Evolutionary conservation across 2,113 vertebrate genomes (phyloP).

Genomic region (Crotalus horridus): DNA sequence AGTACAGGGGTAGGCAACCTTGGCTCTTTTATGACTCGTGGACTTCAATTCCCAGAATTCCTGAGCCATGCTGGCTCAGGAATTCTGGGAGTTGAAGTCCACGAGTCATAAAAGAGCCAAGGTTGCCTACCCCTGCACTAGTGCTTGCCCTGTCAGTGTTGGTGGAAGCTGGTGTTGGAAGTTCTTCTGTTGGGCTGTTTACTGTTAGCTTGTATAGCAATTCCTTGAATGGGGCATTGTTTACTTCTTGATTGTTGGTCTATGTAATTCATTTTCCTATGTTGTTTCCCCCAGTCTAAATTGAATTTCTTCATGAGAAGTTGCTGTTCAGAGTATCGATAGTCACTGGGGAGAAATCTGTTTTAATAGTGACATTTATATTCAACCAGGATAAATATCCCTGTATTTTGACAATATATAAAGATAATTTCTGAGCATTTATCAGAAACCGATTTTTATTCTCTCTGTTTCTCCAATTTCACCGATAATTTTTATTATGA

Average conservation of each 20-base stretch:
- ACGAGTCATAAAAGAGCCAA: no score
- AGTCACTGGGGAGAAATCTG: neutral
- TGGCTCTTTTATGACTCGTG: no score
- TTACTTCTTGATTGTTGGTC: neutral
- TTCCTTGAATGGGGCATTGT: neutral
- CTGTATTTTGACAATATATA: neutral
- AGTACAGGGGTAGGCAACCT: no score
- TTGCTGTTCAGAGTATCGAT: neutral
- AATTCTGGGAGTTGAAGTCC: no score
- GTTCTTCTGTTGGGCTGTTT: neutral
- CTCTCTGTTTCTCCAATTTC: neutral
- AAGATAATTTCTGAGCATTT: neutral
- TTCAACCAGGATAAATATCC: neutral
- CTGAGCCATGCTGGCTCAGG: no score
- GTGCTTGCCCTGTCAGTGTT: neutral
- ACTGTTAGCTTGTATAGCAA: neutral
- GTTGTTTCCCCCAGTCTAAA: neutral
- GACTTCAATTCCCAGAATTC: no score
- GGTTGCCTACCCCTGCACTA: no score
- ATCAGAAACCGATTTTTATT: neutral
- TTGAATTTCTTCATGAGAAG: neutral
- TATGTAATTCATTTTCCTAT: neutral
- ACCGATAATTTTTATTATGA: neutral
- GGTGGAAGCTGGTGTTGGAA: neutral
- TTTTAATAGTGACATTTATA: neutral